A percentile compares a stretch with the other conserved stretches of the same genome.
Conservation (phyloP, 2,797 vertebrate species). For the Psittacula derbiana region DNA sequence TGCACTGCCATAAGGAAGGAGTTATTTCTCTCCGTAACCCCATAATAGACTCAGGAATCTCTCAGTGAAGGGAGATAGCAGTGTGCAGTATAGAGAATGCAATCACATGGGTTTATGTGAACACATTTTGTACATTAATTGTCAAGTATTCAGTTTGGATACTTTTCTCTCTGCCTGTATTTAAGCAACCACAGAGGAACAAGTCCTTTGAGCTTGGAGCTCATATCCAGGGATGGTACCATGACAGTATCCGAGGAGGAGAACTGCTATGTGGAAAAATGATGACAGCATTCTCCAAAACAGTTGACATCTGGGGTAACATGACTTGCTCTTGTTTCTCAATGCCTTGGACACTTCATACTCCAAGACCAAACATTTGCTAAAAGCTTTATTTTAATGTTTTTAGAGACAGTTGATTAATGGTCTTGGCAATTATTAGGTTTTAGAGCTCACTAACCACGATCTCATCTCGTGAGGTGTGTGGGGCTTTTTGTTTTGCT, state of each 20-base stretch:
- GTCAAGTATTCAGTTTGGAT: not conserved
- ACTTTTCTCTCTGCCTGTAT: not conserved
- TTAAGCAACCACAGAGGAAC: not conserved
- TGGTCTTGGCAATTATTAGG: not conserved
- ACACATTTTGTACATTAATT: not conserved
- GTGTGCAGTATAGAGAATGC: not conserved
- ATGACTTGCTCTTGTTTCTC: not conserved
- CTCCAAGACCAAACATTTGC: not conserved
- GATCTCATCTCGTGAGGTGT: not conserved
- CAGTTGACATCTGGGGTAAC: not conserved
- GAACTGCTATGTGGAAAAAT: not conserved
- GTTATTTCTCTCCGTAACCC: not conserved
- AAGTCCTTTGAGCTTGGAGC: not conserved
- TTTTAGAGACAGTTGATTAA: not conserved
- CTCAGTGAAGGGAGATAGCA: not conserved
- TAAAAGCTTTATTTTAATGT: not conserved
- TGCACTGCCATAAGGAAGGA: not conserved
- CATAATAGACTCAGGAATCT: not conserved
- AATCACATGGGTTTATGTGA: not conserved
- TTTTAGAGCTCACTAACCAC: not conserved
- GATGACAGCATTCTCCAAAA: not conserved
- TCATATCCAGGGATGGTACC: not conserved
- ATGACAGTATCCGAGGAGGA: not conserved
- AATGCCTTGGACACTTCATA: rapidly evolving
- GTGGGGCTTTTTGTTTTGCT: not conserved